phyloP scores from a whole-genome alignment of 2,113 vertebrate species.

The Hyperoodon ampullatus region DNA sequence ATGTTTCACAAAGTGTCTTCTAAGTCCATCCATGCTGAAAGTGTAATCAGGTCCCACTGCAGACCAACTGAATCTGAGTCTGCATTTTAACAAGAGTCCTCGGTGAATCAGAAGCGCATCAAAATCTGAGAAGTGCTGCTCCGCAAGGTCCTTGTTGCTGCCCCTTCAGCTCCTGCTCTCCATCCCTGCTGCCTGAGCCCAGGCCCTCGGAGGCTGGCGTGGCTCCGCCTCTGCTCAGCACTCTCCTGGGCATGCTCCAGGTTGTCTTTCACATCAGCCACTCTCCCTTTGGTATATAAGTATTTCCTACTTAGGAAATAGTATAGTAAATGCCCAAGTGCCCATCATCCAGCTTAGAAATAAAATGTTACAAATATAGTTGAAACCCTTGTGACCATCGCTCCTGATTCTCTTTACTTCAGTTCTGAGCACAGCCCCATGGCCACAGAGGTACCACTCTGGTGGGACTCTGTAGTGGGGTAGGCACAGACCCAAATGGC shows the following conservation, averaged over 20 bases:
- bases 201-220: too few species aligned
- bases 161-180: neutral
- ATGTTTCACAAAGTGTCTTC: neutral
- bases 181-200: neutral
- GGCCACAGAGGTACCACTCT: accelerated
- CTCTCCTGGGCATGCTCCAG: too few species aligned
- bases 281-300: neutral
- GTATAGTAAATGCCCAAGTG: neutral
- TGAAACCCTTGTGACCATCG: neutral
- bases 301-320: neutral
- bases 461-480: accelerated
- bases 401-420: neutral
- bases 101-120: neutral
- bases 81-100: neutral
- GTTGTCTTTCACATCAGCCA: too few species aligned
- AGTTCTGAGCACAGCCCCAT: neutral
- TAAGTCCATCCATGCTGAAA: neutral
- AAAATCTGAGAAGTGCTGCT: neutral
- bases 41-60: neutral
- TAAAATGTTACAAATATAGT: neutral
- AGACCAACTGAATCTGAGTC: neutral
- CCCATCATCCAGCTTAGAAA: neutral
- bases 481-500: neutral
- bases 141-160: neutral
- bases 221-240: too few species aligned